Base-by-base conservation (phyloP, 2,888 invertebrate genomes). In the Morpho achilles region DNA sequence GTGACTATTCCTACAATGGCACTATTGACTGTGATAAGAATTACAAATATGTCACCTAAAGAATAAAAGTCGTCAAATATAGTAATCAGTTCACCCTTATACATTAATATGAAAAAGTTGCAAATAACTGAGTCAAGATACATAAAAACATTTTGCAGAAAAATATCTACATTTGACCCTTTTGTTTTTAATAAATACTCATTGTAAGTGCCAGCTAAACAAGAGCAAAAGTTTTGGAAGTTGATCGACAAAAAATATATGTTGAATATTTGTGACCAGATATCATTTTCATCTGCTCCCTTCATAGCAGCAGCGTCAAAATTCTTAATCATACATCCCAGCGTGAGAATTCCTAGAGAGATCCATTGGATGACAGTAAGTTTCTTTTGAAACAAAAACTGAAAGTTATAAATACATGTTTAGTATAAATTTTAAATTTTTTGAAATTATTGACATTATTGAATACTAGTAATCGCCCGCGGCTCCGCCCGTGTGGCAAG, bases 111-210 rank as follows among this genome's bases (percentile, higher is more conserved):
- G 3, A 93, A 80, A n/a, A 94, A 80, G 81, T 98, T 98, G 78
- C 97, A 98, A n/a, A 97, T 74, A 64, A 98, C 97, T 5, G 98
- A 98, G 82, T 98, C 97, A 40, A 97, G 77, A 80, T 98, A 98
- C 97, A 98, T 98, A 74, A 97, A 98, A 7, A 97, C 94, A 80
- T 98, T 99, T 84, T 98, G 98, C 66, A 98, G 87, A 84, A 96
- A 97, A 72, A 98, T 96, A 76, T 97, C 96, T 0, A 97, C 95
- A 66, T 95, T 94, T 3, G 94, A 93, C 16, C 97, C 97, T 70
- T 94, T 93, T 40, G 95, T 95, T 88, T 98, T 98, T 4, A 99
- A 88, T 55, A 99, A 90, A 82, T 96, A 97, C 79, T 99, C 98
- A 79, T 98, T 98, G 82, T 98, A 99, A 3, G 98, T 98, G 7